Evolutionary conservation across 2,888 invertebrate species (phyloP), one percentile per base, ranked within the genome.

Genomic region (Sericinus montela): DNA sequence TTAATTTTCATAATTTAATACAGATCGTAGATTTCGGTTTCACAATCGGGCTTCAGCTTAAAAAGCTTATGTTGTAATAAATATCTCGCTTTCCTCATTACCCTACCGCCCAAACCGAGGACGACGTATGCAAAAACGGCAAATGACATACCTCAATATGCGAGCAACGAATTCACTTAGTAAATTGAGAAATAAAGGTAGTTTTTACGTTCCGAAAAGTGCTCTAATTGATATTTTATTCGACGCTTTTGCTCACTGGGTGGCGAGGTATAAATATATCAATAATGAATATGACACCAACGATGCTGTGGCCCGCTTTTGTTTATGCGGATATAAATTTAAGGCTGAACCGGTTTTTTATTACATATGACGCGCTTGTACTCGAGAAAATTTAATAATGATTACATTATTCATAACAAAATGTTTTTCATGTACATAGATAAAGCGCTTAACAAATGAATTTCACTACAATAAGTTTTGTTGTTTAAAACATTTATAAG

Each of bases 191-290:
- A 80, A 76, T 86, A 79, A 83, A 83, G 69, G 68, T 62, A 70
- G 70, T 75, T 80, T 80, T 78, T 71, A 71, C 66, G 61, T 65
- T 53, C 59, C 67, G 74, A 78, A 81, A 80, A 74, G 63, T 77
- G 73, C 72, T 81, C 81, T 84, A 86, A 87, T 87, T 87, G 84
- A 86, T 84, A 86, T 84, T 83, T 84, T 79, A 84, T 82, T 80
- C 84, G 80, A 72, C 72, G 75, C 72, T 75, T 75, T 72, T 69
- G 69, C 84, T 75, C 72, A 67, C 72, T 87, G 87, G 87, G 87
- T 87, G 87, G 87, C 77, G 67, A 65, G 57, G 69, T 69, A 71
- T 76, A 72, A 75, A 75, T 78, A 78, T 74, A 77, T 73, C 72
- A 70, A 70, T 73, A 78, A 75, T 73, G 72, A 72, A 76, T 70